A percentile compares a stretch with the other conserved stretches of the same genome.
Conservation (phyloP, 2,888 invertebrate genomes). For the Timandra comae region DNA sequence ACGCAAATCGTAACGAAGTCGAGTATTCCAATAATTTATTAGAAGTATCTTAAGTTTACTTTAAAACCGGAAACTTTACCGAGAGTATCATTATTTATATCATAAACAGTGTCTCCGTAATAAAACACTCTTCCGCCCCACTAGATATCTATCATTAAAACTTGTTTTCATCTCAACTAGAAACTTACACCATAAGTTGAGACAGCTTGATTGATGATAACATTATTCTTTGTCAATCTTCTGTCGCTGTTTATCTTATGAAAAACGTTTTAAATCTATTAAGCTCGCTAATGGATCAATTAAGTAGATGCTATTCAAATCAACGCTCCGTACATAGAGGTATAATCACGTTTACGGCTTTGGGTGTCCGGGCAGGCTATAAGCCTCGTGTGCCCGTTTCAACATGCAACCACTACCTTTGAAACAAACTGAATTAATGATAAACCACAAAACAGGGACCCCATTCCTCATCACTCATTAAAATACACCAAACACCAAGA, state of each 20-base stretch:
- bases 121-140: too few species aligned
- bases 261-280: too few species aligned
- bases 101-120: too few species aligned
- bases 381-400: conserved; percentile 9
- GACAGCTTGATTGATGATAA: conserved; percentile 18
- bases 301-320: too few species aligned
- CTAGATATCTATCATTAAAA: conserved; percentile 1
- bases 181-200: conserved; percentile 12
- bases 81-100: too few species aligned
- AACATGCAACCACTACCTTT: conserved; percentile 10
- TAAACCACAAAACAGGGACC: conserved; percentile 13
- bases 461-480: conserved; percentile 1
- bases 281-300: too few species aligned
- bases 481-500: not conserved
- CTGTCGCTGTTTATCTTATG: too few species aligned
- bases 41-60: too few species aligned
- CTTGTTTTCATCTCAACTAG: conserved; percentile 6
- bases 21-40: too few species aligned
- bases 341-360: not conserved
- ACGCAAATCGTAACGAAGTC: too few species aligned
- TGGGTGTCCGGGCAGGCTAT: not conserved
- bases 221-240: conserved; percentile 21
- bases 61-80: too few species aligned
- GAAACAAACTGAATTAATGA: conserved; percentile 27
- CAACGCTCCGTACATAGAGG: too few species aligned